Percentiles rank a stretch among this genome's conserved stretches.
Conservation (phyloP, 1,140 invertebrate species). For the Temnothorax nylanderi region DNA sequence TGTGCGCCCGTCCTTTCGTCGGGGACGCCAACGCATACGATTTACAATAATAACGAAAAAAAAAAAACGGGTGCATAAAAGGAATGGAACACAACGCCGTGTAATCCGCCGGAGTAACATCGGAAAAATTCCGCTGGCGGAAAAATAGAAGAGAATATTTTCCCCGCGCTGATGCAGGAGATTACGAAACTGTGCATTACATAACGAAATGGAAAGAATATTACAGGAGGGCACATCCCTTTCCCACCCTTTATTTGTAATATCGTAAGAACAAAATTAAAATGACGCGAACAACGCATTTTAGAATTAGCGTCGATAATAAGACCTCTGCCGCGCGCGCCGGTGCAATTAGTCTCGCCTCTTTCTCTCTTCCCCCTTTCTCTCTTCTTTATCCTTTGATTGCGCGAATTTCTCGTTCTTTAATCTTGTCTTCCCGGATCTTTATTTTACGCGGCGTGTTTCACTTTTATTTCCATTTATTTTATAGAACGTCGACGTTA, state of each 20-base stretch:
- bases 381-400: constrained; percentile 13
- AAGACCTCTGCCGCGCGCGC: neutral
- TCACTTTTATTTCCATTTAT: constrained; percentile 49
- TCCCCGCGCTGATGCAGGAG: constrained; percentile 42
- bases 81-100: constrained; percentile 31
- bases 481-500: neutral
- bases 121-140: constrained; percentile 49
- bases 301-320: constrained; percentile 54
- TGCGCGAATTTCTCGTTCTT: constrained; percentile 45
- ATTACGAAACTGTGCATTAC: constrained; percentile 50
- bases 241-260: neutral
- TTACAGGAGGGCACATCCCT: constrained; percentile 12
- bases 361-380: neutral
- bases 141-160: constrained; percentile 45
- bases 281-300: constrained; percentile 35
- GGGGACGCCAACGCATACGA: constrained; percentile 20
- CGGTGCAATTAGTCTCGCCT: constrained; percentile 22
- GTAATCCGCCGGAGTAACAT: constrained; percentile 49
- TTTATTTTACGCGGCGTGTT: constrained; percentile 4
- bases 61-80: constrained; percentile 38
- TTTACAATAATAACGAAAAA: constrained; percentile 56
- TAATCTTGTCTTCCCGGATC: constrained; percentile 20
- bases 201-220: constrained; percentile 53
- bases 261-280: constrained; percentile 44
- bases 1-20: constrained; percentile 3